A percentile compares a stretch with the other conserved stretches of the same genome.
Conservation (phyloP, 2,888 invertebrate genomes). For the Dryobotodes eremita region DNA sequence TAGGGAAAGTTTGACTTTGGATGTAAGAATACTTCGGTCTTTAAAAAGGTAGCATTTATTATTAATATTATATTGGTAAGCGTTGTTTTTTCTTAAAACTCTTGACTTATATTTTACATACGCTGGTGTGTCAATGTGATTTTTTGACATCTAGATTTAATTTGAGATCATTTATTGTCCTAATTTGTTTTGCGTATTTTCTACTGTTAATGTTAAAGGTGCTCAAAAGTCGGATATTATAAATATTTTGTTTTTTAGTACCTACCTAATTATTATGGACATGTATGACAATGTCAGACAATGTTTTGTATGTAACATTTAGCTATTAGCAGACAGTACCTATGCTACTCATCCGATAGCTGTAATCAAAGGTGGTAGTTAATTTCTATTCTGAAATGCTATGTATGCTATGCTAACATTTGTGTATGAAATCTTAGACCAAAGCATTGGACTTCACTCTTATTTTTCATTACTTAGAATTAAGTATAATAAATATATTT, state of each 20-base stretch:
- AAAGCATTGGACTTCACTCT: conserved; percentile 19
- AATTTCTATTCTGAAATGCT: not conserved
- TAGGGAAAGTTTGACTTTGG: conserved; percentile 22
- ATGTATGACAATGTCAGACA: not conserved
- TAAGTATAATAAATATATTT: conserved; percentile 46
- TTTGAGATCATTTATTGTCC: not conserved
- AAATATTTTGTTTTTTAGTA: conserved; percentile 19
- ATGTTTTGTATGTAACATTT: conserved; percentile 27
- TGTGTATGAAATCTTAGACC: conserved; percentile 10
- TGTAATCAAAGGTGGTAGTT: not conserved
- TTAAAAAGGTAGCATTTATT: not conserved
- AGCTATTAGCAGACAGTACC: not conserved
- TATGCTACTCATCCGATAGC: conserved; percentile 12
- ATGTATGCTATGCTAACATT: not conserved
- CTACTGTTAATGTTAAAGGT: not conserved
- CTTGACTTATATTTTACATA: conserved; percentile 10
- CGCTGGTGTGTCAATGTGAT: not conserved
- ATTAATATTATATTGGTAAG: conserved; percentile 6
- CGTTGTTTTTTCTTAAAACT: conserved; percentile 24
- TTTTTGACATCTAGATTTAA: conserved; percentile 3
- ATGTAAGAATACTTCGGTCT: conserved; percentile 22
- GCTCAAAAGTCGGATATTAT: not conserved
- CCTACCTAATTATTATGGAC: not conserved
- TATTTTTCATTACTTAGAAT: conserved; percentile 40
- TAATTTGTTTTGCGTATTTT: conserved; percentile 17